phyloP scores from a whole-genome alignment of 92 coral and sea anemone genomes.

The Muricea muricata region DNA sequence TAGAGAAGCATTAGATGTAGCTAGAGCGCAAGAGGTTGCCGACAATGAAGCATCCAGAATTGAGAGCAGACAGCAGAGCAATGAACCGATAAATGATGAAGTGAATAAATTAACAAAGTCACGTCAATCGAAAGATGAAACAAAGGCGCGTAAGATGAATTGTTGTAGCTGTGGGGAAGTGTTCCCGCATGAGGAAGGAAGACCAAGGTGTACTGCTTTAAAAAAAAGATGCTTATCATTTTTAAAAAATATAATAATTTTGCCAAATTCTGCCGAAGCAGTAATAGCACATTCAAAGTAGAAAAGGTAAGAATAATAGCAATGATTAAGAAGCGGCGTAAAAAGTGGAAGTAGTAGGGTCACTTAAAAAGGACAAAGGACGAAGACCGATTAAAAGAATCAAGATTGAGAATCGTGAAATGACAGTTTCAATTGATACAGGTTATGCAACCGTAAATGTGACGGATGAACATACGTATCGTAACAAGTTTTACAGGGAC shows the following conservation, averaged over 20 bases:
- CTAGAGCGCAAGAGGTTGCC: constrained; percentile 9
- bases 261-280: background rate
- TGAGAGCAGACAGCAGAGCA: background rate
- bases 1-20: background rate
- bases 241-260: background rate
- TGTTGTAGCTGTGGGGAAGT: background rate
- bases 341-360: background rate
- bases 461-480: background rate
- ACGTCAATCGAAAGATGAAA: background rate
- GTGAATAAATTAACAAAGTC: background rate
- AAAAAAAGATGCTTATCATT: background rate
- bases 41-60: background rate
- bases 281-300: background rate
- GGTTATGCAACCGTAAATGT: background rate
- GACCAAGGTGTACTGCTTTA: background rate
- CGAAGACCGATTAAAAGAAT: background rate
- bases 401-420: background rate
- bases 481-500: background rate
- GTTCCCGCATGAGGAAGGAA: background rate
- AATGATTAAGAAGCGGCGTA: background rate
- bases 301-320: background rate
- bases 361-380: background rate
- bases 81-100: background rate
- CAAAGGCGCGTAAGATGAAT: background rate
- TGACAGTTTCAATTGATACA: background rate